phyloP scores from a whole-genome alignment of 2,797 vertebrate species.

The Bovichtus diacanthus region DNA sequence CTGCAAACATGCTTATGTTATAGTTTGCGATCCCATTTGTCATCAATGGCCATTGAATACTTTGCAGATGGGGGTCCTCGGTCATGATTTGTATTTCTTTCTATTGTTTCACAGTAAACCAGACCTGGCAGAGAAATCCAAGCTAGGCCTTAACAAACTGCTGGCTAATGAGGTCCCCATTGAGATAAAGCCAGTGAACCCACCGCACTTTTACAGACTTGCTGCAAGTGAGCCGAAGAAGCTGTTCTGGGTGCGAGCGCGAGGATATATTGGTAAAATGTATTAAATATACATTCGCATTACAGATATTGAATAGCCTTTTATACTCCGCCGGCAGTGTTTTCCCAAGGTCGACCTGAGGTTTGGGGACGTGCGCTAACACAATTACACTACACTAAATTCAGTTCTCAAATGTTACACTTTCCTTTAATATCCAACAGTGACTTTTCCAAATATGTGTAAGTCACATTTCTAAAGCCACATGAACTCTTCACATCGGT shows the following conservation, averaged over 20 bases:
- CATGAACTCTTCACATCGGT: too few relatives aligned
- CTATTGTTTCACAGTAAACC: conserved; percentile 85
- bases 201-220: conserved; percentile 69
- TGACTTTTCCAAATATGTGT: too few relatives aligned
- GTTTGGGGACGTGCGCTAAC: too few relatives aligned
- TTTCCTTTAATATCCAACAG: too few relatives aligned
- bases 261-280: conserved; percentile 91
- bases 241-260: conserved; percentile 94
- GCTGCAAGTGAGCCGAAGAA: conserved; percentile 85
- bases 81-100: background rate
- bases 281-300: background rate
- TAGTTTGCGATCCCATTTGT: background rate
- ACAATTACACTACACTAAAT: too few relatives aligned
- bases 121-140: conserved; percentile 85
- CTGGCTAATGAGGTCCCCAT: conserved; percentile 92
- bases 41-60: background rate
- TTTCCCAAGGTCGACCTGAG: too few relatives aligned
- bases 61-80: background rate
- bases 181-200: conserved; percentile 92
- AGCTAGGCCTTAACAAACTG: conserved; percentile 87
- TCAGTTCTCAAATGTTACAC: too few relatives aligned
- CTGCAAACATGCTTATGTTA: background rate
- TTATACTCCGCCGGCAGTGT: background rate
- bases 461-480: too few relatives aligned
- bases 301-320: background rate